These are phyloP conservation scores for Enteromius anoplus DNA, from an alignment of 2,797 vertebrate species.

Conservation along the genomic window DNA sequence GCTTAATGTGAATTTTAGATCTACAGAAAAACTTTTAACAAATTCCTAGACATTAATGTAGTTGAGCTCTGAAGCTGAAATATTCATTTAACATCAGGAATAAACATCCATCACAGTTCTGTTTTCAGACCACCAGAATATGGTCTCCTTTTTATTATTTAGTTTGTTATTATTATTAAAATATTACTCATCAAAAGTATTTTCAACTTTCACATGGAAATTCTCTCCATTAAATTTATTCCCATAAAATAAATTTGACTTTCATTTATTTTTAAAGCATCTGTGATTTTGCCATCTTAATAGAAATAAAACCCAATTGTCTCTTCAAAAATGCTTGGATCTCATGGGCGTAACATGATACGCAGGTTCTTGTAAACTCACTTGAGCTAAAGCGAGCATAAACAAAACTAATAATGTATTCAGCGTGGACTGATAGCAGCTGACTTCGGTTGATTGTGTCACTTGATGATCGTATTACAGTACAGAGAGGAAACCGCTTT, in stretches of 20 bases:
- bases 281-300: neutral
- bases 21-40: no score
- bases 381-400: neutral
- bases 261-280: neutral
- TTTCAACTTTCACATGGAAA: neutral
- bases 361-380: neutral
- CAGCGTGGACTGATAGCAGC: neutral
- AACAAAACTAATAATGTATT: neutral
- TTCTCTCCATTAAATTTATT: neutral
- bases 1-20: neutral
- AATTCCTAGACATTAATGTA: neutral
- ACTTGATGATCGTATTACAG: neutral
- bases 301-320: neutral
- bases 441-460: neutral
- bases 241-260: neutral
- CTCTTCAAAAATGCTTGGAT: neutral
- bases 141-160: neutral
- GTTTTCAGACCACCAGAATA: neutral
- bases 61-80: neutral
- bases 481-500: neutral
- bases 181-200: neutral
- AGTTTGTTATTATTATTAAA: neutral
- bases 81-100: neutral
- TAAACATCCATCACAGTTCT: neutral
- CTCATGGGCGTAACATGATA: neutral